phyloP scores from a whole-genome alignment of 1,140 invertebrate species.

The Apis dorsata region DNA sequence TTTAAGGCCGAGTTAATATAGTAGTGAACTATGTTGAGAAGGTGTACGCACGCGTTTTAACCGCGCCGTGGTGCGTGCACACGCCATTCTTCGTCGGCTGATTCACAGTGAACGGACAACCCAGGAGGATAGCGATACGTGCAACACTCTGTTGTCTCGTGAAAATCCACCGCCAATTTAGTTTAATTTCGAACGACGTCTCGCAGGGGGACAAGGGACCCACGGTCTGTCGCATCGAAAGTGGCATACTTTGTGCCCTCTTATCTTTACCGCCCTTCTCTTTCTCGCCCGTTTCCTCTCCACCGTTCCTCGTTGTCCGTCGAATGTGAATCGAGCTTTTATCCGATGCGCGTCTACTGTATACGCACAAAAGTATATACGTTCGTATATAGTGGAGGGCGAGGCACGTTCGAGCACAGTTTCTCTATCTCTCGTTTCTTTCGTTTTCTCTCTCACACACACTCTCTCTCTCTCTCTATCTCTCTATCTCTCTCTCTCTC shows the following conservation, averaged over 20 bases:
- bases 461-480: background rate
- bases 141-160: background rate
- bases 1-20: slow-evolving; percentile 69
- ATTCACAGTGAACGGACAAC: slow-evolving; percentile 22
- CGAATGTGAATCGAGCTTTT: slow-evolving; percentile 41
- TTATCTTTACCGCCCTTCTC: slow-evolving; percentile 12
- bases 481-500: background rate
- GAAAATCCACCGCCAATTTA: slow-evolving; percentile 11
- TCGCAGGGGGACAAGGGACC: background rate
- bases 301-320: background rate
- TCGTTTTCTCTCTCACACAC: background rate
- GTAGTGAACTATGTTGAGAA: slow-evolving; percentile 60
- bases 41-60: slow-evolving; percentile 14
- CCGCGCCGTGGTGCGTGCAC: slow-evolving; percentile 1
- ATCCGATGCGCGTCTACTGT: slow-evolving; percentile 28
- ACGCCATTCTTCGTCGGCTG: slow-evolving; percentile 10
- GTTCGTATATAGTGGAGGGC: slow-evolving; percentile 38
- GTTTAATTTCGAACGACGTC: slow-evolving; percentile 3
- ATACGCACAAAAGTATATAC: slow-evolving; percentile 37
- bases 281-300: background rate
- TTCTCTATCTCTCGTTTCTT: slow-evolving; percentile 22
- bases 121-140: background rate
- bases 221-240: background rate
- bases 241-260: slow-evolving; percentile 5
- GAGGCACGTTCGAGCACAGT: slow-evolving; percentile 46